Evolutionary conservation across 2,113 vertebrate genomes (phyloP).

Genomic region (Pedionomus torquatus): DNA sequence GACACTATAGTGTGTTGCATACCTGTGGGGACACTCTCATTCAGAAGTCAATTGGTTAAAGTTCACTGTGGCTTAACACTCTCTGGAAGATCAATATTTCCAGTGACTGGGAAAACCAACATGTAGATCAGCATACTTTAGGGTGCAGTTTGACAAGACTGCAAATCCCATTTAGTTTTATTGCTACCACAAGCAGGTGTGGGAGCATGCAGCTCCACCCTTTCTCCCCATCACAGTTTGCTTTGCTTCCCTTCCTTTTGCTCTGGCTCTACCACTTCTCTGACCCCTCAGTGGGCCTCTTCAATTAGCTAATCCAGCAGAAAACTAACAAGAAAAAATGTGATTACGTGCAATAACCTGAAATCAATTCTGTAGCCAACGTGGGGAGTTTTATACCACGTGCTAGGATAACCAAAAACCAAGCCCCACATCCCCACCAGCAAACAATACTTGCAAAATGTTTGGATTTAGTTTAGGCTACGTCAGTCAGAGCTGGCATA

Average conservation of each 20-base stretch:
- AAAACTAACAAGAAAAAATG: conserved; percentile 8
- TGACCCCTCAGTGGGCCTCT: not conserved
- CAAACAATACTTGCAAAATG: not conserved
- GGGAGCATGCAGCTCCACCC: not conserved
- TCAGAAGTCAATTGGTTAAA: conserved; percentile 55
- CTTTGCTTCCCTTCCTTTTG: not conserved
- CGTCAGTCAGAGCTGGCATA: not conserved
- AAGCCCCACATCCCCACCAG: not conserved
- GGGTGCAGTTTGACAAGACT: not conserved
- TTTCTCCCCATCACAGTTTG: not conserved
- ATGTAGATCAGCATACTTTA: conserved; percentile 27
- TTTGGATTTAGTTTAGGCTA: not conserved
- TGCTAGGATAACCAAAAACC: not conserved
- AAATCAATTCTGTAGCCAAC: not conserved
- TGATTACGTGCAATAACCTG: not conserved
- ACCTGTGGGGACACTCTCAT: not conserved
- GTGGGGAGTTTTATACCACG: not conserved
- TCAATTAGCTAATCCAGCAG: not conserved
- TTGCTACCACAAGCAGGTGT: not conserved
- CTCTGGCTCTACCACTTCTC: not conserved
- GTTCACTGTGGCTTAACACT: conserved; percentile 24
- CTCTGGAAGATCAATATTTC: conserved; percentile 9
- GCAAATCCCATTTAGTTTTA: not conserved
- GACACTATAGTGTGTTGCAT: not conserved
- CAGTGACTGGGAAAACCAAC: not conserved